Conservation (phyloP, 1,140 invertebrate genomes). For the Aradophagus sp. region DNA sequence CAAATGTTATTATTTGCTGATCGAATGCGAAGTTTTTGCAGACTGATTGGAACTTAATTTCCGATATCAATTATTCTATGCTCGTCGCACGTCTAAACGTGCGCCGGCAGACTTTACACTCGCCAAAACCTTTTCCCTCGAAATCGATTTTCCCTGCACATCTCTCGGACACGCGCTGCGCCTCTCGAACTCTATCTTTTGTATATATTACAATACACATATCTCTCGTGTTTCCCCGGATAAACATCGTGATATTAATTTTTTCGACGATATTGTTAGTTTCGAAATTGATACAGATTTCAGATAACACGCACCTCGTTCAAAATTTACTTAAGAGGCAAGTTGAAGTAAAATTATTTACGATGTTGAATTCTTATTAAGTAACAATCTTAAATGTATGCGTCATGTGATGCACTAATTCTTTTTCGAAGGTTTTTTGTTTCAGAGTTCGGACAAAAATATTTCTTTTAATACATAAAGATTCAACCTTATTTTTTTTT, state of each 20-base stretch:
- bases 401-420: no score
- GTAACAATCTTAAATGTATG: no score
- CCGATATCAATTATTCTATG: conserved; percentile 20
- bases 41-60: background rate
- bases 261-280: background rate
- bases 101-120: conserved; percentile 12
- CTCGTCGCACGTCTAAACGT: conserved; percentile 1
- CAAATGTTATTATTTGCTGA: background rate
- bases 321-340: no score
- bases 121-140: conserved; percentile 22
- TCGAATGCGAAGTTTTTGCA: no score
- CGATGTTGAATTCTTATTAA: no score
- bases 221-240: conserved; percentile 6
- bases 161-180: conserved; percentile 38
- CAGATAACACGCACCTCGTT: no score
- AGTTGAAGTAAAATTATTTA: no score
- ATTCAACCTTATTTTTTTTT: no score
- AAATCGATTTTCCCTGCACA: conserved; percentile 42
- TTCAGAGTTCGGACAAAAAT: no score
- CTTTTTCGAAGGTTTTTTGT: no score
- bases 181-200: conserved; percentile 36
- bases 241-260: conserved; percentile 9
- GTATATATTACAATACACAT: conserved; percentile 22
- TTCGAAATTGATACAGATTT: background rate
- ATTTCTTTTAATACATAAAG: no score